Conservation (phyloP, 2,113 vertebrate species). For the Antidorcas marsupialis region DNA sequence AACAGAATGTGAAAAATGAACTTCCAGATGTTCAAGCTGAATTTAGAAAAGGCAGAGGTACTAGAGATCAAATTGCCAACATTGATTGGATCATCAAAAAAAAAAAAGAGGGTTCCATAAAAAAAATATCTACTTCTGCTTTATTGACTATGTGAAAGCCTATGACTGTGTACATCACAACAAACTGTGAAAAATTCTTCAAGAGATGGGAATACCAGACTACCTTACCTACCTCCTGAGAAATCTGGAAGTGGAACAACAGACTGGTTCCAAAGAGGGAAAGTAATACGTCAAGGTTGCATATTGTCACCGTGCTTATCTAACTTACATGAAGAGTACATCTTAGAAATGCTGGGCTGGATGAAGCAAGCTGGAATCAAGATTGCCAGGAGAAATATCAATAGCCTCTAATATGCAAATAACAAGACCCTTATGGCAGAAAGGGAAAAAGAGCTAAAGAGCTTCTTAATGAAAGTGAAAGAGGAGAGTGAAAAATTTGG, state of each 20-base stretch:
- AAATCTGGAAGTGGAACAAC: not conserved
- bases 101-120: not conserved
- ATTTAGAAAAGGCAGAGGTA: not conserved
- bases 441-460: not conserved
- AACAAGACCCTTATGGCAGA: not conserved
- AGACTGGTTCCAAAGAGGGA: not conserved
- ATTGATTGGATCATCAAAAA: not conserved
- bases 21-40: not conserved
- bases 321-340: not conserved
- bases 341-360: not conserved
- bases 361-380: not conserved
- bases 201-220: not conserved
- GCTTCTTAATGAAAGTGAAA: not conserved
- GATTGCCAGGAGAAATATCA: not conserved
- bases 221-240: not conserved
- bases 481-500: not conserved
- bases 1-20: not conserved
- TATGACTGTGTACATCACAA: not conserved
- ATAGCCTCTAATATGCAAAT: not conserved
- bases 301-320: not conserved
- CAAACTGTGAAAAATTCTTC: not conserved
- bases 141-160: not conserved
- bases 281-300: not conserved
- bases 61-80: not conserved
- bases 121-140: not conserved